Evolutionary conservation across 2,888 invertebrate species (phyloP), one percentile per base, ranked within the genome.

Genomic region (Caradrina kadenii): DNA sequence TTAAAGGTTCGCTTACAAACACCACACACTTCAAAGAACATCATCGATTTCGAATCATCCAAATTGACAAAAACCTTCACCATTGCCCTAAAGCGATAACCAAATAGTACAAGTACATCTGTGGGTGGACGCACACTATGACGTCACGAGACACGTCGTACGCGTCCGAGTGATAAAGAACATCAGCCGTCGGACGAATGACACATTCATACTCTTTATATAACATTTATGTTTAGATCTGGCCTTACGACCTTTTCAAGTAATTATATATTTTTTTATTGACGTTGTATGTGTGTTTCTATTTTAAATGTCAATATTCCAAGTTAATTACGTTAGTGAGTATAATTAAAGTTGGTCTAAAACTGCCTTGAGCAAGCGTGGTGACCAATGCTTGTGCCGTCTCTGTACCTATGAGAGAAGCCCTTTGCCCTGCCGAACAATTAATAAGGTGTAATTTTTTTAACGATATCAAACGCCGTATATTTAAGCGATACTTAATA

Each of bases 151-250:
- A 48, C 58, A 73, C 54, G 45, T 39, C 22, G 60, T 5, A 26
- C 10, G 6, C 54, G n/a, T n/a, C n/a, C 52, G n/a, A n/a, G 15
- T 15, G 63, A 68, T 67, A 69, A 55, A 50, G 35, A 39, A 15
- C 50, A 69, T 79, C 55, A 77, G 79, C 62, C 54, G 49, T 19
- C 11, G 19, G 1, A 21, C 11, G 64, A 65, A 55, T 69, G 60
- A 69, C 53, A 76, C 62, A 69, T 69, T 19, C 59, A 49, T 49
- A 61, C 10, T 11, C 48, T 66, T 60, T 56, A 72, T 53, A 54
- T 63, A 73, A 61, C 21, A 45, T 35, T 19, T 10, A 52, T 21
- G 53, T 49, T 63, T 39, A 22, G 22, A 59, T 56, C 53, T 62
- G 55, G 31, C 26, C 63, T 22, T 50, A 1, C 56, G 39, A 63